Base-by-base conservation (phyloP, 2,797 vertebrate genomes). In the Ibycter americanus region DNA sequence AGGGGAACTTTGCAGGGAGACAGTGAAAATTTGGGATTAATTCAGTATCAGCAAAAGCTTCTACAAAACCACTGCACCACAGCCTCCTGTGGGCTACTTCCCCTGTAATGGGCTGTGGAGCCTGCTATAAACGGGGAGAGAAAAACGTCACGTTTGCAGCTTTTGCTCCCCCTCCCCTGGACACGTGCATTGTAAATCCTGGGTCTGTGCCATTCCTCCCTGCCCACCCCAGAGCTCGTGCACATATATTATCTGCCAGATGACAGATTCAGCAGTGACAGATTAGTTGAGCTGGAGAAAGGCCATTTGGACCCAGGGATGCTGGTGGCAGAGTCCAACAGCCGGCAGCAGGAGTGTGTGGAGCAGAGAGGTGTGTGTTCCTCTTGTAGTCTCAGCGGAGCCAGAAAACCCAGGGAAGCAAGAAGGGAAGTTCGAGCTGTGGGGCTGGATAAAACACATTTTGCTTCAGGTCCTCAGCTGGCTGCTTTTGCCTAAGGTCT, bases 201-300 rank as follows among this genome's bases (percentile, higher is more conserved):
- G 93, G 76, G 67, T 11, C 34, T 0, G 3, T 92, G 87, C 92
- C 92, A 87, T 84, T 58, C 65, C 87, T 80, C 42, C 89, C 84
- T 92, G 70, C 87, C 95, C 86, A 77, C 73, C 91, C 59, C 38
- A 0, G 61, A 72, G 83, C 86, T 47, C 1, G 4, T 38, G 83
- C 88, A 92, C 93, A 73, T 92, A 70, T 34, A 44, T 83, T 63
- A 78, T 31, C 46, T n/a, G 83, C 83, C 96, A 96, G 90, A 61
- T 88, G 91, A 94, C 91, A 90, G 93, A 62, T 78, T 93, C 65
- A 23, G 94, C 90, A 95, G 71, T 56, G 90, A 87, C 49, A 63
- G 94, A 92, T 89, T 67, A 95, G 81, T 14, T 79, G 86, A 92
- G 87, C 88, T 97, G 96, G 94, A 96, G 66, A 71, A 78, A 91